Percentiles rank a stretch among this genome's conserved stretches.
Evolutionary conservation across 2,113 vertebrate genomes (phyloP).

Genomic region (Bucco capensis): DNA sequence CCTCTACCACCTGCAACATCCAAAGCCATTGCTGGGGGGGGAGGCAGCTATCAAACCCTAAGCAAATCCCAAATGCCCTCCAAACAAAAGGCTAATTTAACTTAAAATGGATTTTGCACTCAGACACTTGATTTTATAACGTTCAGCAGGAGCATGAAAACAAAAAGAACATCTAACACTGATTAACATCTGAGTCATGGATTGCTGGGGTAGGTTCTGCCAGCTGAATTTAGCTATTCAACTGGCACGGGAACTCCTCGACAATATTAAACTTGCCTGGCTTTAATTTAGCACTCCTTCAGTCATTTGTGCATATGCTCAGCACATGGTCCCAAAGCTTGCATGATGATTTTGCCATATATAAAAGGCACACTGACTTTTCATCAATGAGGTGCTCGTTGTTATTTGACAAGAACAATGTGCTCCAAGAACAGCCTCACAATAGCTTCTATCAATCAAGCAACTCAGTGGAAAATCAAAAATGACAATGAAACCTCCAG

Average conservation of each 20-base stretch:
- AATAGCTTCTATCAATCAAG: slow-evolving; percentile 72
- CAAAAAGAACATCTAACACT: slow-evolving; percentile 21
- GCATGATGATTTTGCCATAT: slow-evolving; percentile 22
- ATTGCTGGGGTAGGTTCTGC: not conserved
- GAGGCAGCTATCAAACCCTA: not conserved
- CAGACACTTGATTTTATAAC: slow-evolving; percentile 3
- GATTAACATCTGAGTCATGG: slow-evolving; percentile 18
- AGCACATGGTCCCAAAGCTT: not conserved
- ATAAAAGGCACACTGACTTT: slow-evolving; percentile 36
- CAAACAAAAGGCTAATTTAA: slow-evolving; percentile 21
- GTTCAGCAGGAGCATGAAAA: not conserved
- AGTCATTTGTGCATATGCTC: not conserved
- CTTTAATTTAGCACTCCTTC: not conserved
- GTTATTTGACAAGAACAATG: slow-evolving; percentile 69
- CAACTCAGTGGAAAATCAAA: slow-evolving; percentile 66
- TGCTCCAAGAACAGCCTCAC: slow-evolving; percentile 43
- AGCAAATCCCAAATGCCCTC: not conserved
- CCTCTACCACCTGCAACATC: not conserved
- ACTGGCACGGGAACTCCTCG: not conserved
- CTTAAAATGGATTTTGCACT: slow-evolving; percentile 8
- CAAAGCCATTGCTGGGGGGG: not conserved
- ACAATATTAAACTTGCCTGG: not conserved
- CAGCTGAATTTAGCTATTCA: not conserved
- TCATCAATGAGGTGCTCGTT: slow-evolving; percentile 60
- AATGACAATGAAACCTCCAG: slow-evolving; percentile 67